These are phyloP conservation scores for Rapana venosa DNA, from an alignment of 2,888 invertebrate genomes.

Conservation along the genomic window DNA sequence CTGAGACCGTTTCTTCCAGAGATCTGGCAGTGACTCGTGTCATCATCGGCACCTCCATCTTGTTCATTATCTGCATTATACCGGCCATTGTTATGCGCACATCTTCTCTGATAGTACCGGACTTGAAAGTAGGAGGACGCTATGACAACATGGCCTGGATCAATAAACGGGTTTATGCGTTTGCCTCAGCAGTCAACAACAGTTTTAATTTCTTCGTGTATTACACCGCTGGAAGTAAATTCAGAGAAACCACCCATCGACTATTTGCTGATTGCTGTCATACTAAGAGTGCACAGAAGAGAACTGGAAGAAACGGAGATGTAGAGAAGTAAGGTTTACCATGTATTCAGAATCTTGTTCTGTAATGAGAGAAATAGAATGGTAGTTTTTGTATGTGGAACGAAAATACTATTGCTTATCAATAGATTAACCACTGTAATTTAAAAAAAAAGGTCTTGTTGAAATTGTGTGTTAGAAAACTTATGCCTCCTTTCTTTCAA, in stretches of 20 bases:
- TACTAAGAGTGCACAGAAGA: neutral
- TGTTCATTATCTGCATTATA: neutral
- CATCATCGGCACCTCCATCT: neutral
- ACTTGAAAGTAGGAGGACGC: neutral
- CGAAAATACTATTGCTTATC: no score
- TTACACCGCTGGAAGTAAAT: neutral
- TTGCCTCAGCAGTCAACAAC: neutral
- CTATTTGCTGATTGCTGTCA: neutral
- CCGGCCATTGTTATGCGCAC: neutral
- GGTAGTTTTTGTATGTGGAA: no score
- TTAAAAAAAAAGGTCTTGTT: no score
- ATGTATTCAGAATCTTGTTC: no score
- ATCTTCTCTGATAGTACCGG: neutral
- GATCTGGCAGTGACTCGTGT: neutral
- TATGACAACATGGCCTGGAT: neutral
- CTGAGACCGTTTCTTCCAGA: neutral
- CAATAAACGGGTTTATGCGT: neutral
- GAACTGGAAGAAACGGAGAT: neutral
- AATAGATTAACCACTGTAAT: no score
- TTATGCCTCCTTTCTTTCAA: no score
- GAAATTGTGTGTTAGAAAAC: no score
- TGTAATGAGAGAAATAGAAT: no score
- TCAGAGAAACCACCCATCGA: neutral
- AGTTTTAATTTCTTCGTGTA: neutral
- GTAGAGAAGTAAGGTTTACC: no score